Base-by-base conservation (phyloP, 2,113 vertebrate species). In the Genyomyrus donnyi region DNA sequence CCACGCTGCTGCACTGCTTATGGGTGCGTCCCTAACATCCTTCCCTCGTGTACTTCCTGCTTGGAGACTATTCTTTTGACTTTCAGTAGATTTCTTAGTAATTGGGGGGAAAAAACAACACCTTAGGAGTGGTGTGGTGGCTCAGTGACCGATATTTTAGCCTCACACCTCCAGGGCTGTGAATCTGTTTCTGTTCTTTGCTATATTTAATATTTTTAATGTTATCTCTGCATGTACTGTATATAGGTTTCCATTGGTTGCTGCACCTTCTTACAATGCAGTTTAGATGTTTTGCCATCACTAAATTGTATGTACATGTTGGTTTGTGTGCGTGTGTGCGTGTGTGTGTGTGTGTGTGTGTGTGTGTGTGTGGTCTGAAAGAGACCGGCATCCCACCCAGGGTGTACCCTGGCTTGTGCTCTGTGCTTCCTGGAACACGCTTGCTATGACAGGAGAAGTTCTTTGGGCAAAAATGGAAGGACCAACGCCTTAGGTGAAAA, bases 1-100 rank as follows among this genome's bases (percentile, higher is more conserved):
- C 31, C 90, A 77, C 70, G 58, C 45, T 53, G 39, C 31, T 58
- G 39, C 35, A 66, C 45, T 39, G n/a, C 66, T 31, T 85, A 90
- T 91, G 92, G 90, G 90, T 88, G 90, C 88, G 85, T 88, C 91
- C 48, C 56, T 31, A 88, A 91, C 89, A 89, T 77, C 74, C 56
- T 89, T 89, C 90, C 88, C 90, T 58, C 58, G 53, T 91, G 62
- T 74, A 52, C 89, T 91, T 89, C 83, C 91, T 88, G 89, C 90
- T 90, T 21, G 88, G 83, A 39, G 46, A 11, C 13, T 45, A 53
- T 88, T 83, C 11, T n/a, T 49, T n/a, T 17, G 85, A 48, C 21
- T 27, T 86, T 48, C 7, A 27, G 45, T 27, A 50, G 42, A 27
- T 86, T 27, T 87, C 50, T 87, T 50, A 87, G 85, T 39, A 31